Evolutionary conservation across 2,797 vertebrate genomes (phyloP).

Genomic region (Nyctalus aviator): DNA sequence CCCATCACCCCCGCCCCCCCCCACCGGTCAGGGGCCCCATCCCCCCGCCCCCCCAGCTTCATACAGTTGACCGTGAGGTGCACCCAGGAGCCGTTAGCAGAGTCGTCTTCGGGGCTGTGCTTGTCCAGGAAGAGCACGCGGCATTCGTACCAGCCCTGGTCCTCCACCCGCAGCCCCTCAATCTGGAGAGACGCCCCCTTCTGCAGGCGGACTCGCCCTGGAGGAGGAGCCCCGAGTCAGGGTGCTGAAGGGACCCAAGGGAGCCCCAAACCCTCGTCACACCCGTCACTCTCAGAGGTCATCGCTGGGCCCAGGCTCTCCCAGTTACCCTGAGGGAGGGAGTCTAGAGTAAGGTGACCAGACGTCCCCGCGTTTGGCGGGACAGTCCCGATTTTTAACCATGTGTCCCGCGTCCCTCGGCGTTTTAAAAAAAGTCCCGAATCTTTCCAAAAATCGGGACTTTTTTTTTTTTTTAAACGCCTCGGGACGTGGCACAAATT

Average conservation of each 20-base stretch:
- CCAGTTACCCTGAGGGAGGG: not conserved
- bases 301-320: not conserved
- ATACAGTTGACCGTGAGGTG: constrained; percentile 97
- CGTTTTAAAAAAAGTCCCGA: too few species aligned
- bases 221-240: constrained; percentile 52
- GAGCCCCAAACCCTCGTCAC: not conserved
- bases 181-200: constrained; percentile 94
- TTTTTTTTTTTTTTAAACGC: too few species aligned
- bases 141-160: constrained; percentile 99
- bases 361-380: too few species aligned
- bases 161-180: constrained; percentile 92
- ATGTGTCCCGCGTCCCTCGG: too few species aligned
- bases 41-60: constrained; percentile 6
- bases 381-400: too few species aligned
- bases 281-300: not conserved
- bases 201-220: constrained; percentile 94
- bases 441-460: too few species aligned
- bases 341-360: not conserved
- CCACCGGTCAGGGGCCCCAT: not conserved
- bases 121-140: constrained; percentile 95
- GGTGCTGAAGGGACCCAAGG: not conserved
- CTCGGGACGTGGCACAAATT: too few species aligned
- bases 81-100: constrained; percentile 97
- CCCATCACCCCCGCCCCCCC: not conserved
- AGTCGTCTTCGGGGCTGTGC: constrained; percentile 91